Conservation (phyloP, 1,140 invertebrate genomes). For the Mactra quadrangularis region DNA sequence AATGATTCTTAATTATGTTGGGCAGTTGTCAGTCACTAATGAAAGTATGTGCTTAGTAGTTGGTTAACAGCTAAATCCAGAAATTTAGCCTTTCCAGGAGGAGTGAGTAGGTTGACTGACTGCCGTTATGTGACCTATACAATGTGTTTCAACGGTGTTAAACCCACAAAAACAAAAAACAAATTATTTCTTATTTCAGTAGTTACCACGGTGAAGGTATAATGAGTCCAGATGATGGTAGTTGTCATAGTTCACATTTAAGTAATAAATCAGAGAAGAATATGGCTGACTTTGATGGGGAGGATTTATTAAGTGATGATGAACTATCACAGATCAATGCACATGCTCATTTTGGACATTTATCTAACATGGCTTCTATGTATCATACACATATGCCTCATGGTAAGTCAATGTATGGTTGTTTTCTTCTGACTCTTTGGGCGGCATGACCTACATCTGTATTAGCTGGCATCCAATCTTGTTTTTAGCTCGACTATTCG, state of each 20-base stretch:
- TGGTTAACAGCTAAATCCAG: too few species aligned
- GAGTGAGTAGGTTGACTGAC: too few species aligned
- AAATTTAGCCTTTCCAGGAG: too few species aligned
- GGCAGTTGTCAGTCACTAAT: too few species aligned
- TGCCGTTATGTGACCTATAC: too few species aligned
- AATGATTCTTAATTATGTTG: too few species aligned
- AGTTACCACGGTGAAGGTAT: constrained; percentile 86
- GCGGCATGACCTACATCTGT: too few species aligned
- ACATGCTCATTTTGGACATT: constrained; percentile 80
- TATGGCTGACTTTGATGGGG: constrained; percentile 96
- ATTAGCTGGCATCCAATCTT: too few species aligned
- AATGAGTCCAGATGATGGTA: constrained; percentile 84
- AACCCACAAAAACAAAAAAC: too few species aligned
- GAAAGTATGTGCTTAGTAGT: too few species aligned
- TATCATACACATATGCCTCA: constrained; percentile 79
- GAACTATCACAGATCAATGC: constrained; percentile 90
- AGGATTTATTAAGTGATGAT: constrained; percentile 92
- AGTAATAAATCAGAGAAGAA: constrained; percentile 98
- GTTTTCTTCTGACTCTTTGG: neutral
- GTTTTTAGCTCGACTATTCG: too few species aligned
- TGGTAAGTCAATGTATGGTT: constrained; percentile 45
- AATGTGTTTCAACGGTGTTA: too few species aligned
- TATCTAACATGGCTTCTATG: constrained; percentile 82
- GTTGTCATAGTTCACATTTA: constrained; percentile 90
- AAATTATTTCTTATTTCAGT: constrained; percentile 24